Evolutionary conservation across 2,113 vertebrate species (phyloP).

Genomic region (Circaetus gallicus): DNA sequence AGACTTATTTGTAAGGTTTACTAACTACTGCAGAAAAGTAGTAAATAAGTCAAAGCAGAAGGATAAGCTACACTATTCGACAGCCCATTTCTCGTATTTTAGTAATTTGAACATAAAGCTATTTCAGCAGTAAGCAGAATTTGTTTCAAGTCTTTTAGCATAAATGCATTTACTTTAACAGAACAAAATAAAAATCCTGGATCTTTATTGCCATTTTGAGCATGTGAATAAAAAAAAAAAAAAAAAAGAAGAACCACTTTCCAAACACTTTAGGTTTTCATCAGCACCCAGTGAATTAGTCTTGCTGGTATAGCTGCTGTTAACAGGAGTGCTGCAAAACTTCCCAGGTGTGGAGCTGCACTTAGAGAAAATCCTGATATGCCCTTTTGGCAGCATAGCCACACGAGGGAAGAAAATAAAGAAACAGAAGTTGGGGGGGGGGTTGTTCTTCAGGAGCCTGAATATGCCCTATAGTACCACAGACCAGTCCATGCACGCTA

Average conservation of each 20-base stretch:
- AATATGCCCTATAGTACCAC: background rate
- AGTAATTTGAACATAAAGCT: background rate
- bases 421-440: background rate
- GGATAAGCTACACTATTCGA: background rate
- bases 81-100: background rate
- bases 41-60: background rate
- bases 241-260: background rate
- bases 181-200: background rate
- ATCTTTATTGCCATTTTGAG: background rate
- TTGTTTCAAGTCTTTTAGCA: background rate
- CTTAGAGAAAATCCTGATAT: background rate
- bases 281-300: background rate
- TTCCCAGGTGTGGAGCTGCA: fast-evolving
- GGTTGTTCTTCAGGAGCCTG: background rate
- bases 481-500: background rate
- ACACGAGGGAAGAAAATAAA: background rate
- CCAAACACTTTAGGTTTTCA: background rate
- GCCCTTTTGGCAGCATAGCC: background rate
- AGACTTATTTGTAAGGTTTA: background rate
- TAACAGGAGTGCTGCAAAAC: background rate
- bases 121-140: background rate
- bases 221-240: background rate
- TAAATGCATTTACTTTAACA: background rate
- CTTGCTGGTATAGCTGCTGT: background rate
- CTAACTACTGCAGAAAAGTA: background rate